Percentiles rank a stretch among this genome's conserved stretches.
These are phyloP conservation scores for Apaloderma vittatum DNA, from an alignment of 2,113 vertebrate species.

Conservation along the genomic window DNA sequence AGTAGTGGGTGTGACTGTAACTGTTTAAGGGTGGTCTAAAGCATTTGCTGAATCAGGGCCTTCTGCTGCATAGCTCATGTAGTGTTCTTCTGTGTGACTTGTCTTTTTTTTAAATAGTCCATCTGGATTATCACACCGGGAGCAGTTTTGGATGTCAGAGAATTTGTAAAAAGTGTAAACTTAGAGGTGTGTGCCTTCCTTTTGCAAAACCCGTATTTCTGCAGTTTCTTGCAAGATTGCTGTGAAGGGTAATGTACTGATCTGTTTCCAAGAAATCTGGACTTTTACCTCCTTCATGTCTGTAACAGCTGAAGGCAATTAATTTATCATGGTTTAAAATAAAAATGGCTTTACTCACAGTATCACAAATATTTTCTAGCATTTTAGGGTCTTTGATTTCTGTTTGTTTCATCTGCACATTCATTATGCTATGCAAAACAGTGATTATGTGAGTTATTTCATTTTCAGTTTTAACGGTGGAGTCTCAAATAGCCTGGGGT, in stretches of 20 bases:
- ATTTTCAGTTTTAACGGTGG: neutral
- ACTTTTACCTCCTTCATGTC: fast-evolving
- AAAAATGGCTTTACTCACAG: neutral
- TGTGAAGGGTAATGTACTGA: neutral
- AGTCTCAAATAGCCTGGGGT: neutral
- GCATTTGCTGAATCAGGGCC: no score
- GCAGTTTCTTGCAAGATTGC: neutral
- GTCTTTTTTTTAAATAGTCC: neutral
- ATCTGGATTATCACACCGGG: fast-evolving
- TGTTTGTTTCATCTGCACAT: neutral
- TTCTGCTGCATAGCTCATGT: neutral
- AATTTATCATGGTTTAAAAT: neutral
- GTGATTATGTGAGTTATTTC: neutral
- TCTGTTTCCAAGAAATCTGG: neutral
- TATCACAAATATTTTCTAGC: neutral
- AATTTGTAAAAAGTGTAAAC: neutral
- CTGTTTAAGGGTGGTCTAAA: neutral
- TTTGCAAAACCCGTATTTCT: neutral
- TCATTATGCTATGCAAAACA: neutral
- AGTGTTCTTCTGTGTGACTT: neutral
- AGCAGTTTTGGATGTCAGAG: neutral
- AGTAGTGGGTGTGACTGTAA: fast-evolving
- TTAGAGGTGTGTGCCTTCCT: neutral
- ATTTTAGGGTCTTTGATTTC: neutral
- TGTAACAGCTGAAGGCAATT: neutral